Evolutionary conservation across 2,797 vertebrate genomes (phyloP).

Genomic region (Gymnocypris eckloni): DNA sequence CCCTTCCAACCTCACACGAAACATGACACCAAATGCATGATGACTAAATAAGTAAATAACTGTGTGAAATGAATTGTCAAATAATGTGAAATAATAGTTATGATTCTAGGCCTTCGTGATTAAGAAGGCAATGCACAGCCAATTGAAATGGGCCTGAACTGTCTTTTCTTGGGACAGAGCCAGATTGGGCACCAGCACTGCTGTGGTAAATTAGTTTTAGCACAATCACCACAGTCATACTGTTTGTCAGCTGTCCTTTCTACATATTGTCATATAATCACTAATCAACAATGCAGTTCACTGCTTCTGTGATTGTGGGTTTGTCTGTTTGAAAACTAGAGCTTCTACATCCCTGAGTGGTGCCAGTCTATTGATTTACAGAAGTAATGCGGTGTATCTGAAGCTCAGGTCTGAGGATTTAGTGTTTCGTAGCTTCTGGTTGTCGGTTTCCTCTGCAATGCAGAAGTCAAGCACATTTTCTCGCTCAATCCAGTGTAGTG

Average conservation of each 20-base stretch:
- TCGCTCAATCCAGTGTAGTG: background rate
- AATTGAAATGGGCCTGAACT: background rate
- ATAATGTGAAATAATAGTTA: too few species aligned
- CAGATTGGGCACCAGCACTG: background rate
- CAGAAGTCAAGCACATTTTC: background rate
- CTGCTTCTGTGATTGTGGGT: background rate
- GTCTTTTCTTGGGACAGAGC: background rate
- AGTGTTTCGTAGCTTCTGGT: background rate
- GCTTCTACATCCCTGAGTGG: background rate
- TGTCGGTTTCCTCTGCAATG: constrained; percentile 19
- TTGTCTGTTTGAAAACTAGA: background rate
- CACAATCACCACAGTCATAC: background rate
- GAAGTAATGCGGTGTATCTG: background rate
- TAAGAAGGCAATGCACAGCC: background rate
- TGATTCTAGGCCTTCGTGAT: background rate
- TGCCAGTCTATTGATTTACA: constrained; percentile 32
- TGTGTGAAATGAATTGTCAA: too few species aligned
- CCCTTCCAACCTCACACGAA: background rate
- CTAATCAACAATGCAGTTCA: background rate
- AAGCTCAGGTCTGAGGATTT: background rate
- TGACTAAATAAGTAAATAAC: too few species aligned
- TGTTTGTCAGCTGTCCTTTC: background rate
- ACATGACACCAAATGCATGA: background rate
- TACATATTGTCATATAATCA: background rate
- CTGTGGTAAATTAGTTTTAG: background rate